Conservation (phyloP, 2,113 vertebrate species). For the Nycticryphes semicollaris region DNA sequence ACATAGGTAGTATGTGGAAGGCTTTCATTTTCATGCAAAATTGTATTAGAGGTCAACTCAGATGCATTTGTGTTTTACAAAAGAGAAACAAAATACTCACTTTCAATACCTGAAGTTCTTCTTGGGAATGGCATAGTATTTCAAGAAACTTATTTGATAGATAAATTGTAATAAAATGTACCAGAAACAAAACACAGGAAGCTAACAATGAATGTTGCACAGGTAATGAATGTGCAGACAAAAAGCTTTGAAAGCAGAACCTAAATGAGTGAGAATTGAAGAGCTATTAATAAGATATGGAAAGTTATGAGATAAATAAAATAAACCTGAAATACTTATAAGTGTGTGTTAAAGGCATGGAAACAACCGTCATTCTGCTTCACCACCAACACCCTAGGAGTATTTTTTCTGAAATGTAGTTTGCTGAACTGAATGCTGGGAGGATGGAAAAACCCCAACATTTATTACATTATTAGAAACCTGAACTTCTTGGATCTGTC, state of each 20-base stretch:
- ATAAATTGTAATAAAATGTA: background rate
- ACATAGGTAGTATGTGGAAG: background rate
- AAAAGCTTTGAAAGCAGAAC: background rate
- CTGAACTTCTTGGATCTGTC: background rate
- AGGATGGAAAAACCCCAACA: background rate
- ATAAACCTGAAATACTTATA: background rate
- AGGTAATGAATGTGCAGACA: background rate
- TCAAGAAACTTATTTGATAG: background rate
- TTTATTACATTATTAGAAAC: conserved; percentile 8
- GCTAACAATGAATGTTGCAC: background rate
- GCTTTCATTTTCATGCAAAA: background rate
- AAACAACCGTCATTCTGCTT: background rate
- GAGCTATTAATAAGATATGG: background rate
- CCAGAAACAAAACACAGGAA: background rate
- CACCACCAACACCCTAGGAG: background rate
- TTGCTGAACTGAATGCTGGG: background rate
- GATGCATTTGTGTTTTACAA: background rate
- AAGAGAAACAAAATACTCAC: background rate
- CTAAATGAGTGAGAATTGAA: background rate
- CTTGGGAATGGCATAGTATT: background rate
- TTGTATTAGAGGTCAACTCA: background rate
- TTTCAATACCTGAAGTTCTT: background rate
- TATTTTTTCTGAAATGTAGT: background rate
- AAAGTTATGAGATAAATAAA: background rate
- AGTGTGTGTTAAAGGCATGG: background rate